These are phyloP conservation scores for Alethe diademata DNA, from an alignment of 2,113 vertebrate species.

Conservation along the genomic window DNA sequence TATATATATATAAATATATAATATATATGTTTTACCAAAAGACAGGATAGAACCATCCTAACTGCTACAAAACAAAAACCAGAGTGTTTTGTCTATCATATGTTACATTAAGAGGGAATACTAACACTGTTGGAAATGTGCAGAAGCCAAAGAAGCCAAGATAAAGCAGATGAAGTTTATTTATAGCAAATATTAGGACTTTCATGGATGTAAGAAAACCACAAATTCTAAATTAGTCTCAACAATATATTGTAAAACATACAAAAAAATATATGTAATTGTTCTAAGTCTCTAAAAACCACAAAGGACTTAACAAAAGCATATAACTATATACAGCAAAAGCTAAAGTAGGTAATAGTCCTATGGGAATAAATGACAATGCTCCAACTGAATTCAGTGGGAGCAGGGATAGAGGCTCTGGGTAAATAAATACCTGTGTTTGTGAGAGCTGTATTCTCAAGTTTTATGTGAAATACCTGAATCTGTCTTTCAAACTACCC, in stretches of 20 bases:
- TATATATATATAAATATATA: not conserved
- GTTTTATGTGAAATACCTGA: not conserved
- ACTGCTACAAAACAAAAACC: not conserved
- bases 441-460: not conserved
- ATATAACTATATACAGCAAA: not conserved
- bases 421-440: not conserved
- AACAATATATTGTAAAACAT: not conserved
- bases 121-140: not conserved
- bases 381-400: not conserved
- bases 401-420: not conserved
- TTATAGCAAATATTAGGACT: constrained; percentile 20
- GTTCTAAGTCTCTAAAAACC: not conserved
- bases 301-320: not conserved
- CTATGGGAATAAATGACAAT: not conserved
- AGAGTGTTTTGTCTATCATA: not conserved
- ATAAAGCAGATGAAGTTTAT: constrained; percentile 3
- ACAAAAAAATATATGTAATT: not conserved
- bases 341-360: not conserved
- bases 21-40: not conserved
- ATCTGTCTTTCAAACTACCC: not conserved
- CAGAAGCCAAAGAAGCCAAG: not conserved
- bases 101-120: not conserved
- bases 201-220: not conserved
- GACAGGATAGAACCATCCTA: not conserved
- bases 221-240: constrained; percentile 9